These are phyloP conservation scores for Hylomyscus alleni DNA, from an alignment of 2,797 vertebrate species.

Conservation along the genomic window DNA sequence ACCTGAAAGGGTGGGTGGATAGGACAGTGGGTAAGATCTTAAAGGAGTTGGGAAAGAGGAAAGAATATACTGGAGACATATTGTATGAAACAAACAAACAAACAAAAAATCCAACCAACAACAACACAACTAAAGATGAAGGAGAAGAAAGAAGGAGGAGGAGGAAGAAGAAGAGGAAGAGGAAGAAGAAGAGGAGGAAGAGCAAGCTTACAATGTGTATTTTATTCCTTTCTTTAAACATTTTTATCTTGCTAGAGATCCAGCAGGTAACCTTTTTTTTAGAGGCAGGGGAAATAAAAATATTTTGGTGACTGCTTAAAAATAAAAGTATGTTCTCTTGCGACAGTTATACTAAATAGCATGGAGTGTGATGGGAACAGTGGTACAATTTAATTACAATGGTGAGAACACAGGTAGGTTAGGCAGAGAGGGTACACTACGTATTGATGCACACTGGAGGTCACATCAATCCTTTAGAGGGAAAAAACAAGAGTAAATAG, in stretches of 20 bases:
- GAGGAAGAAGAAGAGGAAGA: background rate
- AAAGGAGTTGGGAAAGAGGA: background rate
- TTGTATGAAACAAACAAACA: background rate
- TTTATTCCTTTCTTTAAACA: background rate
- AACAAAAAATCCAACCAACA: background rate
- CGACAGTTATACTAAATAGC: background rate
- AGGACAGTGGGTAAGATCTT: background rate
- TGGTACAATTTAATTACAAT: background rate
- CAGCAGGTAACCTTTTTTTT: background rate
- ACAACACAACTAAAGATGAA: background rate
- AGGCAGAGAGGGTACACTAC: background rate
- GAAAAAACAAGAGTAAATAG: background rate
- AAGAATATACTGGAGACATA: background rate
- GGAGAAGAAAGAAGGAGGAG: too few species aligned
- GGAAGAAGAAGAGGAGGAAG: background rate
- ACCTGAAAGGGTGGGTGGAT: background rate
- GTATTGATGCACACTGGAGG: background rate
- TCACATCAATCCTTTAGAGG: background rate
- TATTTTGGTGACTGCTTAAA: background rate
- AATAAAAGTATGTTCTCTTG: background rate
- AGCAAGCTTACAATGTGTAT: background rate
- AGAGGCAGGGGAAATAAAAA: background rate
- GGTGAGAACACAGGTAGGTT: background rate
- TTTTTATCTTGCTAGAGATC: background rate
- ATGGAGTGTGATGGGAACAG: background rate